Conservation (phyloP, 2,888 invertebrate species). For the Heliconius charithonia region DNA sequence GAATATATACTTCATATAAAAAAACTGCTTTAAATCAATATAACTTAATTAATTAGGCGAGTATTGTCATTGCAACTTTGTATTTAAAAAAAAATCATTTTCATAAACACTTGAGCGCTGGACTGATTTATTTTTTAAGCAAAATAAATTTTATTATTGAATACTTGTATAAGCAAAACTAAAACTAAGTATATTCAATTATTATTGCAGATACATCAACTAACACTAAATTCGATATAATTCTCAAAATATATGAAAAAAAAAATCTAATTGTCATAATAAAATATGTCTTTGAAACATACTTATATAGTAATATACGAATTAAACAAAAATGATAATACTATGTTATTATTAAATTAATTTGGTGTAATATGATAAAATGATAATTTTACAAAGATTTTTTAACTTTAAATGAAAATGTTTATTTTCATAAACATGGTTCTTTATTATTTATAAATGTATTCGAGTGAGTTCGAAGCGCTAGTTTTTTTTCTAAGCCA, state of each 20-base stretch:
- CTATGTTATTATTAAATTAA: slow-evolving; percentile 3
- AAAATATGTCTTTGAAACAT: slow-evolving; percentile 15
- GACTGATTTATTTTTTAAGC: slow-evolving; percentile 16
- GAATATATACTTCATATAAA: slow-evolving; percentile 1
- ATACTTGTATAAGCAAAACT: slow-evolving; percentile 29
- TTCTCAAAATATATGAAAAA: slow-evolving; percentile 34
- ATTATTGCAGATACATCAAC: slow-evolving; percentile 37
- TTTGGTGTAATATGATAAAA: background rate
- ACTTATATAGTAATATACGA: background rate
- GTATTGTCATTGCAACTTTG: slow-evolving; percentile 25
- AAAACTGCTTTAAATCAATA: slow-evolving; percentile 8
- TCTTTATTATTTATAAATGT: background rate
- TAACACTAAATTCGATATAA: slow-evolving; percentile 28
- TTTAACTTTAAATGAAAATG: background rate
- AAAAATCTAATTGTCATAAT: slow-evolving; percentile 18
- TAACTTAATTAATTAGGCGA: slow-evolving; percentile 8
- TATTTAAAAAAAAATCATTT: background rate
- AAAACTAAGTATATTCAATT: slow-evolving; percentile 30
- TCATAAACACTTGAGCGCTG: slow-evolving; percentile 26
- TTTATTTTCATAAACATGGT: background rate
- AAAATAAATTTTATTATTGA: background rate
- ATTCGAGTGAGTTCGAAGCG: background rate
- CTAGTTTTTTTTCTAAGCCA: slow-evolving; percentile 7
- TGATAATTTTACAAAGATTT: background rate
- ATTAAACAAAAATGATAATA: background rate